Conservation (phyloP, 2,888 invertebrate species). For the Steinernema hermaphroditum region DNA sequence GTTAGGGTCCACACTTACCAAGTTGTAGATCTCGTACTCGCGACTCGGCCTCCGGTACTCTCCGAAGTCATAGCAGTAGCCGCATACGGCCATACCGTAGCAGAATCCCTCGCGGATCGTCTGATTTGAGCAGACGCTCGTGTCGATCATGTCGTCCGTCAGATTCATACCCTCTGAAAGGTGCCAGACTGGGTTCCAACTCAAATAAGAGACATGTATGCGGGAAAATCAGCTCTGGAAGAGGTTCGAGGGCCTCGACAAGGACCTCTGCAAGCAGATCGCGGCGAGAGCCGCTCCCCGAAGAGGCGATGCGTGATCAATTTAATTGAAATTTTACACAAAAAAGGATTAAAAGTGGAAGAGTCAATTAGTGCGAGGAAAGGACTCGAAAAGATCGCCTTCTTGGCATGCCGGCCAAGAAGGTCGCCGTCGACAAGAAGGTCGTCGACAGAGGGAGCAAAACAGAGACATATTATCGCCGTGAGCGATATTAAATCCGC, state of each 20-base stretch:
- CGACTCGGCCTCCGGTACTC: conserved; percentile 46
- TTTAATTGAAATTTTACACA: conserved; percentile 6
- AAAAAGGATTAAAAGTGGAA: conserved; percentile 22
- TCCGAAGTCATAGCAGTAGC: conserved; percentile 58
- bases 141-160: conserved; percentile 12
- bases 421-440: not conserved
- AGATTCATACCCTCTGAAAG: conserved; percentile 18
- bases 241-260: too few relatives aligned
- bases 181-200: too few relatives aligned
- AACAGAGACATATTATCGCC: conserved; percentile 15
- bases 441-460: not conserved
- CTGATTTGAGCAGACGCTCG: conserved; percentile 6
- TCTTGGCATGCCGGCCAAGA: not conserved
- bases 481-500: conserved; percentile 15
- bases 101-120: conserved; percentile 38
- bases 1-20: conserved; percentile 40
- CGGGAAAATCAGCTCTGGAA: too few relatives aligned
- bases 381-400: conserved; percentile 14
- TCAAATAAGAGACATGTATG: too few relatives aligned
- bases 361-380: conserved; percentile 13
- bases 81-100: conserved; percentile 54
- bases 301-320: not conserved
- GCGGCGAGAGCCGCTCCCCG: too few relatives aligned
- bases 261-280: too few relatives aligned
- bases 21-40: conserved; percentile 56